Evolutionary conservation across 2,888 invertebrate species (phyloP), one percentile per base, ranked within the genome.

Genomic region (Sisyra nigra): DNA sequence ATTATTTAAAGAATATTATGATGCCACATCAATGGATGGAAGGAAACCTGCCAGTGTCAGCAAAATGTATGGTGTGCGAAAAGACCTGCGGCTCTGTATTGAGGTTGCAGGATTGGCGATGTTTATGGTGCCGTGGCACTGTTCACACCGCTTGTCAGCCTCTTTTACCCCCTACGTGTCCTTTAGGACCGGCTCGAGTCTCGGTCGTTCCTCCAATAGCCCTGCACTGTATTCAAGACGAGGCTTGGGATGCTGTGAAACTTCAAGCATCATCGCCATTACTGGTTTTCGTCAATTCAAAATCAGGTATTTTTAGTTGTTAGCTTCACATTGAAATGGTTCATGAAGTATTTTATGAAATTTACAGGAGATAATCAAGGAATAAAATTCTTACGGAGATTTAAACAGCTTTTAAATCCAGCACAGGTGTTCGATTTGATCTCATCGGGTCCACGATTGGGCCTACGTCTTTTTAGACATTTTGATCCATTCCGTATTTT

Each of bases 11-110:
- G 82, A 83, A 76, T 58, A 83, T 88, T 54, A 80, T 81, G 50
- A 92, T 94, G 89, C 93, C 93, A 10, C 96, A 97, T 66, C 96
- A 97, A 58, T 97, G 96, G 96, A 74, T 96, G 72, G 94, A 94
- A 62, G 94, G 96, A 33, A 96, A 96, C 66, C 68, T 96, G 50
- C 92, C 94, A 3, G 93, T 94, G 44, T 87, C 92, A 44, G 83
- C 93, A 47, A 85, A 89, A 62, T 97, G 96, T 63, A 73, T 76
- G 49, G 76, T 88, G 47, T 97, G 96, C 67, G 93, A 93, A 58
- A 91, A 91, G 66, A 93, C 88, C 7, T 96, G 96, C 65, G 96
- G 96, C 45, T 94, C 93, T 45, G 94, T 96, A 44, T 69, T 93
- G 48, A 81, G 87, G 77, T 66, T 91, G 51, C 93, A 94, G 72